Evolutionary conservation across 2,888 invertebrate genomes (phyloP).

Genomic region (Byasa hedistus): DNA sequence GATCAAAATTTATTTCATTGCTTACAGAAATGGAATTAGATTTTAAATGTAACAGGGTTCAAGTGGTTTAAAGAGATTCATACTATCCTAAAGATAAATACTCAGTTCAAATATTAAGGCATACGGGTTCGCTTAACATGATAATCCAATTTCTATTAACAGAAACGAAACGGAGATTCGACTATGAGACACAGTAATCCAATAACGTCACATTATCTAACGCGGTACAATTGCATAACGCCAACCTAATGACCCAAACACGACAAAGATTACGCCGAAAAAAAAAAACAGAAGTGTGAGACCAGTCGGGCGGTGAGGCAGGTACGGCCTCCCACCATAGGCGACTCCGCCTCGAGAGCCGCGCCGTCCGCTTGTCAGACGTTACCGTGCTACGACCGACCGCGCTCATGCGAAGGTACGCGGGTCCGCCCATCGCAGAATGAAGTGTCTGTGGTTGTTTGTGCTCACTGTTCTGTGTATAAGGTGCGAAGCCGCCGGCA

Average conservation of each 20-base stretch:
- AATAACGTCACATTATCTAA: slow-evolving; percentile 41
- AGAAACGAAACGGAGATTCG: background rate
- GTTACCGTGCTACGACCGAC: slow-evolving; percentile 61
- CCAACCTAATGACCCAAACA: slow-evolving; percentile 63
- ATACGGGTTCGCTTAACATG: background rate
- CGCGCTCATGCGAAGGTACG: slow-evolving; percentile 65
- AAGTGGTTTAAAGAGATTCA: background rate
- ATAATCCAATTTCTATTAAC: background rate
- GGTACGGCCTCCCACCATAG: slow-evolving; percentile 71
- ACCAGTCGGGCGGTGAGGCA: slow-evolving; percentile 68
- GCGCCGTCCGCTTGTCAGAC: slow-evolving; percentile 53
- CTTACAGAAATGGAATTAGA: background rate
- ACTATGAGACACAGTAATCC: slow-evolving; percentile 29
- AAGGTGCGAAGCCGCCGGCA: slow-evolving; percentile 72
- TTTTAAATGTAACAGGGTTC: background rate
- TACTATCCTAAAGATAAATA: background rate
- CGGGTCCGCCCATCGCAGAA: slow-evolving; percentile 70
- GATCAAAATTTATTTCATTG: background rate
- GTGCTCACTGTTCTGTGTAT: slow-evolving; percentile 77
- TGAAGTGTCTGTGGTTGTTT: slow-evolving; percentile 79
- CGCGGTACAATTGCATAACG: slow-evolving; percentile 46
- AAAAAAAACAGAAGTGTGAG: slow-evolving; percentile 56
- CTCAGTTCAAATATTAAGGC: no score
- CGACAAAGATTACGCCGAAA: slow-evolving; percentile 45
- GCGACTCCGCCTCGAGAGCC: slow-evolving; percentile 64